Conservation (phyloP, 2,888 invertebrate genomes). For the Caenorhabditis sp. region DNA sequence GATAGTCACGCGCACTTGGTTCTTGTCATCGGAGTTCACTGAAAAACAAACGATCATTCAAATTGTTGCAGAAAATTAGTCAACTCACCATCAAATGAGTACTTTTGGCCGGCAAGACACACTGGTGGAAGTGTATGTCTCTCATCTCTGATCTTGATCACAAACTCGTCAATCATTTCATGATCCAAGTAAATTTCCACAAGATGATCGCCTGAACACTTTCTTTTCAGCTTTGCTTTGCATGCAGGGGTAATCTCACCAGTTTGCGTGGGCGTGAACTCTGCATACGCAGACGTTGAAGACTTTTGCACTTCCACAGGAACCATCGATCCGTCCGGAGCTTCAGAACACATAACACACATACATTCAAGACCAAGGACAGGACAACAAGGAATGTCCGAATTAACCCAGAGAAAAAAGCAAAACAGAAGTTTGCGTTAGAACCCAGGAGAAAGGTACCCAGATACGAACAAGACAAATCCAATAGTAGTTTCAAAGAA, state of each 20-base stretch:
- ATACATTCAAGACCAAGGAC: no score
- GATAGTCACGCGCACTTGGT: constrained; percentile 71
- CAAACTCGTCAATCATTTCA: constrained; percentile 55
- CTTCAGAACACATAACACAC: constrained; percentile 65
- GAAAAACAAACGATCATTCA: constrained; percentile 10
- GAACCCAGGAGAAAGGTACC: constrained; percentile 20
- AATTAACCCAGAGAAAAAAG: constrained; percentile 25
- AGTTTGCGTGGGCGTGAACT: constrained; percentile 47
- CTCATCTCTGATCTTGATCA: constrained; percentile 51
- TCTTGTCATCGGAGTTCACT: constrained; percentile 64
- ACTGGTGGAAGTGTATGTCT: constrained; percentile 57
- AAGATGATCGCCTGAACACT: constrained; percentile 67
- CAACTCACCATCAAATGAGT: constrained; percentile 65
- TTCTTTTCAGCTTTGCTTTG: neutral
- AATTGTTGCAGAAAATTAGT: neutral
- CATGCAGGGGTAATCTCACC: no score
- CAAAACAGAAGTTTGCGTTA: constrained; percentile 22
- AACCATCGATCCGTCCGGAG: constrained; percentile 70
- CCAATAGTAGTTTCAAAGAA: neutral
- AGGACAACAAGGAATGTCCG: no score
- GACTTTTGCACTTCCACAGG: constrained; percentile 67
- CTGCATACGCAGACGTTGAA: constrained; percentile 67
- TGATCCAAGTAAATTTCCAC: constrained; percentile 71
- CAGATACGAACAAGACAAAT: neutral
- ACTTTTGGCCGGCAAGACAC: constrained; percentile 67